Evolutionary conservation across 2,113 vertebrate genomes (phyloP), one percentile per base, ranked within the genome.

Genomic region (Esox niger): DNA sequence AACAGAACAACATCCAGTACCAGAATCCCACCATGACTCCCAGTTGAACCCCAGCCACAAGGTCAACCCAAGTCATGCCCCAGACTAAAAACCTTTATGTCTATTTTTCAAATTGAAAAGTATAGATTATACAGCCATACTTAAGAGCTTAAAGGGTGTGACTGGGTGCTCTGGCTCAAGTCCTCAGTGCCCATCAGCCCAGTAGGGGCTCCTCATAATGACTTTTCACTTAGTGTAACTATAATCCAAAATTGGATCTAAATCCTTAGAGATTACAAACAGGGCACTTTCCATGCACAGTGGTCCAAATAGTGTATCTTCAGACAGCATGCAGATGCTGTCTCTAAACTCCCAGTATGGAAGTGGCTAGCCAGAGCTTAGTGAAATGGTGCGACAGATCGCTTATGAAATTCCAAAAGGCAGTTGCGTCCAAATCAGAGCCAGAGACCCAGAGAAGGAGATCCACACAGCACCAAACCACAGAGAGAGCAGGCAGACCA

Each of bases 201-300:
- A 75, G 71, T 69, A 66, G 61, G 66, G 55, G 66, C 60, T 62
- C 74, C 79, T 82, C 74, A 81, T 85, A 88, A 90, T 87, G 84
- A 89, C 83, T 84, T 86, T 91, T 89, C 72, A 84, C 71, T 84
- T 84, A 43, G 38, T 43, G 13, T 17, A 73, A 76, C 62, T 76
- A 74, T 80, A 88, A 89, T 90, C 88, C 85, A 88, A 84, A 89
- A 87, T 79, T 88, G 73, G 79, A 91, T 87, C 86, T 84, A 88
- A 91, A 90, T 89, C 85, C 83, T 64, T 72, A 66, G 75, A 86
- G 88, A 88, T 91, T 91, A 91, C 85, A 80, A 86, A 87, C 76
- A 80, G 73, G 73, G 76, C 77, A 77, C 78, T 87, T 82, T 87
- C 83, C 83, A 86, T 80, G 82, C 71, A 74, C 73, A 61, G 62